Conservation (phyloP, 2,888 invertebrate species). For the Choreutis nemorana region DNA sequence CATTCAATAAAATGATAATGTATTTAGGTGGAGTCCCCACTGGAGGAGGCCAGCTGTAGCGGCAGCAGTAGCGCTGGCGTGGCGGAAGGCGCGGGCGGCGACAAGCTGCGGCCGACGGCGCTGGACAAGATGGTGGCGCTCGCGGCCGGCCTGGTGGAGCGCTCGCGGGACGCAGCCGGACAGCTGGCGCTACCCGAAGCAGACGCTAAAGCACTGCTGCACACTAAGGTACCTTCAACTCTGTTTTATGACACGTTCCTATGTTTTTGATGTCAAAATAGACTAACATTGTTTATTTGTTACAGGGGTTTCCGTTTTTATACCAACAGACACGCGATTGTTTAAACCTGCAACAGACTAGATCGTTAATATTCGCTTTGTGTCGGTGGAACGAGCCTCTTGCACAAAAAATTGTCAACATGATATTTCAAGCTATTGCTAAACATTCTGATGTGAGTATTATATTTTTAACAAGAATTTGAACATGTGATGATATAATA, state of each 20-base stretch:
- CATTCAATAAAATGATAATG: background rate
- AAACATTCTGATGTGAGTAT: slow-evolving; percentile 83
- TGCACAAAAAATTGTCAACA: slow-evolving; percentile 86
- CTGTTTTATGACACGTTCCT: background rate
- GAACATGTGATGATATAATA: too few relatives aligned
- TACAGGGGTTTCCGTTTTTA: slow-evolving; percentile 88
- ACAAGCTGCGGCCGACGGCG: slow-evolving; percentile 87
- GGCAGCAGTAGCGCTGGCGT: slow-evolving; percentile 29
- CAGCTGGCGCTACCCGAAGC: slow-evolving; percentile 77
- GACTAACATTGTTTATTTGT: slow-evolving; percentile 10
- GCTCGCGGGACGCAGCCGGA: slow-evolving; percentile 81
- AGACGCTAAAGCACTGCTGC: slow-evolving; percentile 84
- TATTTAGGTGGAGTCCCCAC: slow-evolving; percentile 31
- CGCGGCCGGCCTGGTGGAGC: slow-evolving; percentile 87
- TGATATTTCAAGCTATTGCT: slow-evolving; percentile 90
- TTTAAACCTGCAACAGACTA: slow-evolving; percentile 90
- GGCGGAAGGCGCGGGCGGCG: slow-evolving; percentile 36
- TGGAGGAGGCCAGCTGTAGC: slow-evolving; percentile 52
- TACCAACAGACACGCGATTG: slow-evolving; percentile 95
- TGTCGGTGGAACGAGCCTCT: slow-evolving; percentile 91
- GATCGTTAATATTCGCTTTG: slow-evolving; percentile 89
- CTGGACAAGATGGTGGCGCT: slow-evolving; percentile 95
- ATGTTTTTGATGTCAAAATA: background rate
- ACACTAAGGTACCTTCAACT: slow-evolving; percentile 74
- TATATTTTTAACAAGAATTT: background rate